Base-by-base conservation (phyloP, 2,888 invertebrate genomes). In the Lasioglossum villosulum region DNA sequence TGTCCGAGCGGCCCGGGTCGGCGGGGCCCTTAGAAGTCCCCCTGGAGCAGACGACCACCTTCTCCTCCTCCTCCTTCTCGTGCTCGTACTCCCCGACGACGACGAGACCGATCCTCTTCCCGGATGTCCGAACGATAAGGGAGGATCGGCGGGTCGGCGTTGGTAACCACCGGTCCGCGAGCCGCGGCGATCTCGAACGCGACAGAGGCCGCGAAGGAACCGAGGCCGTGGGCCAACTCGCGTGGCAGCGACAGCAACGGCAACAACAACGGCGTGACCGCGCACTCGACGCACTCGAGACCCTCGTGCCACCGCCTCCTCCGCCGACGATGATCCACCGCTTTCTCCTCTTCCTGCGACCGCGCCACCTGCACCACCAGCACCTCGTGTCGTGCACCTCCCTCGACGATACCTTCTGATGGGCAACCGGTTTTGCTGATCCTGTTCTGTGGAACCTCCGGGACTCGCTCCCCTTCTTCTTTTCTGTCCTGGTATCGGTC, bases 11-110 rank as follows among this genome's bases (percentile, higher is more conserved):
- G 88, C 88, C 91, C 91, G 90, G 92, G 89, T 90, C 89, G 91
- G 92, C 93, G 92, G 92, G 92, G 92, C 92, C 90, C 91, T 93
- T 92, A 92, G 91, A 91, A 93, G 92, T 93, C 93, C 93, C 93
- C 93, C 93, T 92, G 93, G 87, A 88, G 88, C 91, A 91, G 88
- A 79, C 89, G 86, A 77, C 82, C 81, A 66, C 82, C 84, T 76
- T 16, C 63, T 19, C 30, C 82, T 70, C 80, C 83, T 78, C 56
- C n/a, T n/a, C 56, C 56, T 56, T 56, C n/a, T 56, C 56, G n/a
- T 56, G 23, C 56, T 56, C n/a, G 56, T 56, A 12, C 56, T n/a
- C n/a, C 56, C 12, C 75, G 82, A 72, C 83, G 85, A 80, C 74
- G 42, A 45, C 30, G 6, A 8, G 30, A 30, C 30, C 63, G 63